Percentiles rank a stretch among this genome's conserved stretches.
These are phyloP conservation scores for Lepidotrigona ventralis DNA, from an alignment of 1,140 invertebrate species.

Conservation along the genomic window DNA sequence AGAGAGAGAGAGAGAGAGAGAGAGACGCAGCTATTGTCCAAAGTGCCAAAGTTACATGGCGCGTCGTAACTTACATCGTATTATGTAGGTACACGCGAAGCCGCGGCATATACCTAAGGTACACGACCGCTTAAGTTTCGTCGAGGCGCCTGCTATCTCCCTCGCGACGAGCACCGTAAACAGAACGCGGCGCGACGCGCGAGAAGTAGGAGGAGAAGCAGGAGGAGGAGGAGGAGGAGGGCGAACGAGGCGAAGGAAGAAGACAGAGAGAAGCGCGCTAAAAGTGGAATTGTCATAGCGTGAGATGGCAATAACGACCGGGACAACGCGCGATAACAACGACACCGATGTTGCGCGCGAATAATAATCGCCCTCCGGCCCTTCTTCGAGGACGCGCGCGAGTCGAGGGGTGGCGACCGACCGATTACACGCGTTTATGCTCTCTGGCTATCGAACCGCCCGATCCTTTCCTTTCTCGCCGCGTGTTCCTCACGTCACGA, in stretches of 20 bases:
- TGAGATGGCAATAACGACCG: constrained; percentile 62
- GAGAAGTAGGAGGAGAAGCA: constrained; percentile 29
- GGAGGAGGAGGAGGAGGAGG: constrained; percentile 45
- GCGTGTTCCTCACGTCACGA: neutral
- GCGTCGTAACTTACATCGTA: constrained; percentile 68
- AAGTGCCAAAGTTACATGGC: constrained; percentile 71
- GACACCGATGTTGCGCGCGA: constrained; percentile 39
- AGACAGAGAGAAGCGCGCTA: constrained; percentile 53
- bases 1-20: constrained; percentile 7
- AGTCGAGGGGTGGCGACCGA: neutral
- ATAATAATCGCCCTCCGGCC: constrained; percentile 46
- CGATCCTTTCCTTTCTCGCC: neutral
- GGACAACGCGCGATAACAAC: constrained; percentile 19
- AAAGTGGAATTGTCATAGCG: constrained; percentile 69
- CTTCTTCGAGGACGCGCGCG: constrained; percentile 20
- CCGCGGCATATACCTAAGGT: constrained; percentile 59
- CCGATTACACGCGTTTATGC: neutral
- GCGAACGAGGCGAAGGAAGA: constrained; percentile 45
- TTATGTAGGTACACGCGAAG: constrained; percentile 67
- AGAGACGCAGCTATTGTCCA: constrained; percentile 68
- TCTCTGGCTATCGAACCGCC: too few species aligned
- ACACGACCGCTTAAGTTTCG: constrained; percentile 69
- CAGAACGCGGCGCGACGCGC: constrained; percentile 54
- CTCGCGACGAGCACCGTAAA: constrained; percentile 65
- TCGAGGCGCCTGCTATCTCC: constrained; percentile 64